Conservation (phyloP, 2,888 invertebrate species). For the Himalopsyche japonica region DNA sequence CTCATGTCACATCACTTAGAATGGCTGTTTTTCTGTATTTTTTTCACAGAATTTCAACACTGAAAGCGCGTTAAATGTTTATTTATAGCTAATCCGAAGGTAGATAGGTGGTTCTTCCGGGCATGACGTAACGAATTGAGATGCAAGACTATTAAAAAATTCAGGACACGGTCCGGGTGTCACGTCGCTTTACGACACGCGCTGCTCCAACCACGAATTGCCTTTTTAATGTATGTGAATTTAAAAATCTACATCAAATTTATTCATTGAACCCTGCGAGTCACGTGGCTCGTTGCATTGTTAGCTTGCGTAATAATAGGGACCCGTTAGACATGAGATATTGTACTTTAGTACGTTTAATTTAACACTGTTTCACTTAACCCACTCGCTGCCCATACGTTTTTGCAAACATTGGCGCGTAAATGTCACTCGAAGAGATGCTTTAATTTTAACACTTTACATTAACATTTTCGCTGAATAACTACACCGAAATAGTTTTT, state of each 20-base stretch:
- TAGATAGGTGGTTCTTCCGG: not conserved
- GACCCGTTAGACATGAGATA: not conserved
- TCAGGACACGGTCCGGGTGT: not conserved
- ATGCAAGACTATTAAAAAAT: not conserved
- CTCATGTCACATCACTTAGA: not conserved
- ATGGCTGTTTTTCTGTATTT: not conserved
- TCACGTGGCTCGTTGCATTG: not conserved
- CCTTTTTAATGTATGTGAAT: not conserved
- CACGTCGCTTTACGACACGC: not conserved
- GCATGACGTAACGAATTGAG: not conserved
- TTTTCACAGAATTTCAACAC: not conserved
- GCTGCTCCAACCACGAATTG: not conserved
- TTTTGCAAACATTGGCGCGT: too few species aligned
- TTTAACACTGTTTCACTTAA: not conserved
- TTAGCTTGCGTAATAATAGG: not conserved
- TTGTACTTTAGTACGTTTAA: not conserved
- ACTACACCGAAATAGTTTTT: too few species aligned
- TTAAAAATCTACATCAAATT: not conserved
- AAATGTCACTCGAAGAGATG: too few species aligned
- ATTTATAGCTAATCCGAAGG: not conserved
- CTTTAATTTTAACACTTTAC: too few species aligned
- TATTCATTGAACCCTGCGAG: not conserved
- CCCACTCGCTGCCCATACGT: too few species aligned
- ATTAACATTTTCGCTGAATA: too few species aligned
- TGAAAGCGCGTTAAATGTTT: not conserved